Percentiles rank a stretch among this genome's conserved stretches.
Conservation (phyloP, 2,797 vertebrate genomes). For the Margarornis squamiger region DNA sequence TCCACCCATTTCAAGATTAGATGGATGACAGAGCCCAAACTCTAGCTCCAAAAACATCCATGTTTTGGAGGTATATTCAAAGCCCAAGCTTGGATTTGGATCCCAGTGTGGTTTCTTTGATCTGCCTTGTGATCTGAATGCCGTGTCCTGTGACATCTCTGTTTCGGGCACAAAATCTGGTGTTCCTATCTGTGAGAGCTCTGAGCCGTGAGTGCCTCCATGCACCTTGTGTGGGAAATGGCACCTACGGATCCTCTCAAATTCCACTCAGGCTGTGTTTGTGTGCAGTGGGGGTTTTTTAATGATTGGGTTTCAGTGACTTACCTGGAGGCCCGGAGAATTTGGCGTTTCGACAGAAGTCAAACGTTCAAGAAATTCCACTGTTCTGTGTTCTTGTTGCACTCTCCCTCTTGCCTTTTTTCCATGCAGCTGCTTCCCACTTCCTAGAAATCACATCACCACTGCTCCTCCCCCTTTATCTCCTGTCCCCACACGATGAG, state of each 20-base stretch:
- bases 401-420: not conserved
- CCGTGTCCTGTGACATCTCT: not conserved
- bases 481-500: not conserved
- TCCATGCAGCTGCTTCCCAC: not conserved
- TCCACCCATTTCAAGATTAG: constrained; percentile 58
- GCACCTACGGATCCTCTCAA: not conserved
- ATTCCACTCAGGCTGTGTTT: not conserved
- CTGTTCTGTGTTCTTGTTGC: rapidly evolving
- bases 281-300: rapidly evolving
- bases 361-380: not conserved
- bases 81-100: not conserved
- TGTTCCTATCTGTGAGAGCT: constrained; percentile 14
- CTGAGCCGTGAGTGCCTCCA: not conserved
- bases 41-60: constrained; percentile 8
- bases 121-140: not conserved
- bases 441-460: constrained; percentile 45
- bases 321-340: not conserved
- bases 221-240: not conserved
- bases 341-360: not conserved
- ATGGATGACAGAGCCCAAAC: constrained; percentile 43
- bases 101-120: not conserved
- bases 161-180: not conserved
- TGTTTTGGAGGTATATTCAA: constrained; percentile 41
- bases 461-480: not conserved
- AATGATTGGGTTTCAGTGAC: not conserved